Percentiles rank a stretch among this genome's conserved stretches.
Conservation (phyloP, 2,797 vertebrate species). For the Girardinus metallicus region DNA sequence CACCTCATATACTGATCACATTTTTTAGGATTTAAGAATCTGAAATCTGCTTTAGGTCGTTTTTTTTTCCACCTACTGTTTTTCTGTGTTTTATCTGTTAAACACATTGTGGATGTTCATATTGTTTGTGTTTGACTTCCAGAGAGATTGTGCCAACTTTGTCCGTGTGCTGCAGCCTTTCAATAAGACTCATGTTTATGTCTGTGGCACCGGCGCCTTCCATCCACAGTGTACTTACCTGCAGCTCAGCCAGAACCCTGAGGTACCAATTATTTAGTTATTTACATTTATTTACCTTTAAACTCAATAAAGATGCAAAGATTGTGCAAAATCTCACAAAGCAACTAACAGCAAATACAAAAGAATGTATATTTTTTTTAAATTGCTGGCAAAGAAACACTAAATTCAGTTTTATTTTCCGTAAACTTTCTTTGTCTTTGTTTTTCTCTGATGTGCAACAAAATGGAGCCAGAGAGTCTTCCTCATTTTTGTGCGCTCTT, state of each 20-base stretch:
- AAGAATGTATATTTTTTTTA: neutral
- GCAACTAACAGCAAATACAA: neutral
- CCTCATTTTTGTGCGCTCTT: neutral
- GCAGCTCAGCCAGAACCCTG: slow-evolving; percentile 60
- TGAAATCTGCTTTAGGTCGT: neutral
- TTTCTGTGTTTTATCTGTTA: neutral
- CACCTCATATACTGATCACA: neutral
- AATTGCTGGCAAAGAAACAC: neutral
- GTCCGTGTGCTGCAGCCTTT: slow-evolving; percentile 87
- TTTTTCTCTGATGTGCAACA: neutral
- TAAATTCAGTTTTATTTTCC: neutral
- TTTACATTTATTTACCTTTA: neutral
- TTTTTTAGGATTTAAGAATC: neutral
- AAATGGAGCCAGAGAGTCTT: neutral
- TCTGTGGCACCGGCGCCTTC: slow-evolving; percentile 87
- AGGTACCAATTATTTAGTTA: slow-evolving; percentile 29
- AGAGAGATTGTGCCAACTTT: slow-evolving; percentile 91
- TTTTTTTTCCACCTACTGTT: neutral
- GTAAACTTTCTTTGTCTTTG: neutral
- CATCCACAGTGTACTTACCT: slow-evolving; percentile 85
- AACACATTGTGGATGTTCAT: neutral
- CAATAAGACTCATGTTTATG: slow-evolving; percentile 86
- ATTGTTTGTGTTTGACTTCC: slow-evolving; percentile 14
- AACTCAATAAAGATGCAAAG: neutral
- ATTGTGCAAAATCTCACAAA: neutral